These are phyloP conservation scores for Grapholita molesta DNA, from an alignment of 1,140 invertebrate species.

Conservation along the genomic window DNA sequence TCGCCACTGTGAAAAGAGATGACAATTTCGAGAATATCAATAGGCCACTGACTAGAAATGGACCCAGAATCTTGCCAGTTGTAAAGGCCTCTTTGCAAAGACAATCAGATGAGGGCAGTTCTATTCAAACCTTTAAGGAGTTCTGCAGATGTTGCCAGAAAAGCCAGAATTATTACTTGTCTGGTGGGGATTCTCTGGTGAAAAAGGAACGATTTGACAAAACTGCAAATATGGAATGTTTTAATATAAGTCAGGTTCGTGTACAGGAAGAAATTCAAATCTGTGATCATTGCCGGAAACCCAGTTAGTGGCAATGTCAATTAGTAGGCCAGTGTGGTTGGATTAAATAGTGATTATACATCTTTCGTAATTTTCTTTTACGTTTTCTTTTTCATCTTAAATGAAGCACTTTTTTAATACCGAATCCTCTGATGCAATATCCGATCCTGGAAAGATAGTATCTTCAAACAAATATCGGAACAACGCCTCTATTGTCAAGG, in stretches of 20 bases:
- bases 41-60: constrained; percentile 49
- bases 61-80: constrained; percentile 60
- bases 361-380: background rate
- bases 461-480: too few species aligned
- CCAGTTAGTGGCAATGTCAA: background rate
- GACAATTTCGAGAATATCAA: constrained; percentile 35
- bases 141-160: constrained; percentile 43
- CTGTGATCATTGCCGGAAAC: constrained; percentile 31
- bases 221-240: constrained; percentile 40
- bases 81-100: constrained; percentile 43
- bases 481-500: too few species aligned
- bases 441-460: too few species aligned
- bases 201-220: constrained; percentile 35
- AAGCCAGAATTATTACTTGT: constrained; percentile 40
- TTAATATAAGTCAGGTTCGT: constrained; percentile 27
- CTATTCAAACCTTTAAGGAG: background rate
- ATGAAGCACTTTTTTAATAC: too few species aligned
- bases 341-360: constrained; percentile 5
- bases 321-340: background rate
- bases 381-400: too few species aligned
- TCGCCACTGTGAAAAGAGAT: constrained; percentile 50
- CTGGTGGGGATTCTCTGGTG: constrained; percentile 49
- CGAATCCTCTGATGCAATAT: too few species aligned
- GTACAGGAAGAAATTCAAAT: constrained; percentile 18
- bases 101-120: background rate